Evolutionary conservation across 2,113 vertebrate species (phyloP), one percentile per base, ranked within the genome.

Genomic region (Perca fluviatilis): DNA sequence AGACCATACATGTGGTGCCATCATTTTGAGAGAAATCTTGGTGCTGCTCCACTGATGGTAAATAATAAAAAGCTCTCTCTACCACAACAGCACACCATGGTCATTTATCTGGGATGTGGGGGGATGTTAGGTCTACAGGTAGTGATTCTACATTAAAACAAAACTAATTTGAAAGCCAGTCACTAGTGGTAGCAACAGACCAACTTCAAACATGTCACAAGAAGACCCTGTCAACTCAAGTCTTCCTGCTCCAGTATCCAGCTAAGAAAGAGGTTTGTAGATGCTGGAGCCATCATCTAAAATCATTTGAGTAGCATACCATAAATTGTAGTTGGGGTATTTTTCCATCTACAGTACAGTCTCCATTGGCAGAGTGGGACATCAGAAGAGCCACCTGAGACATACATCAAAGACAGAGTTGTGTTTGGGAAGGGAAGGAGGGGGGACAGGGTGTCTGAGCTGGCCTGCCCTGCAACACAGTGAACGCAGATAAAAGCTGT

Each of bases 401-500:
- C 64, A 73, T 15, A 88, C 88, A 88, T 92, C 84, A 93, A 92
- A 93, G 91, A 61, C 58, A 57, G 56, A 63, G 65, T 43, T 6
- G n/a, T 74, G 77, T 74, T 68, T 75, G 33, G 56, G 53, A 51
- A 53, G 69, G 49, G 56, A 27, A 21, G 60, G 47, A 6, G 74
- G 61, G 49, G 65, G 21, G 75, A 11, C 40, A n/a, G 27, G 56
- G 67, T 82, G 90, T 83, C 86, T 86, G 82, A 84, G 80, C 65
- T 46, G 60, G 75, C 71, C 70, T 74, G 58, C 80, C 33, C 73
- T 30, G 30, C 66, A 85, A 73, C 72, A 87, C 21, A 72, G 77
- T 63, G 62, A 82, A 84, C 53, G 80, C 85, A 91, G 83, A 94
- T 92, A 89, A 95, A 93, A 88, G 81, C 90, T 67, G 92, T 92